phyloP scores from a whole-genome alignment of 2,888 invertebrate species.

The Gari tellinella region DNA sequence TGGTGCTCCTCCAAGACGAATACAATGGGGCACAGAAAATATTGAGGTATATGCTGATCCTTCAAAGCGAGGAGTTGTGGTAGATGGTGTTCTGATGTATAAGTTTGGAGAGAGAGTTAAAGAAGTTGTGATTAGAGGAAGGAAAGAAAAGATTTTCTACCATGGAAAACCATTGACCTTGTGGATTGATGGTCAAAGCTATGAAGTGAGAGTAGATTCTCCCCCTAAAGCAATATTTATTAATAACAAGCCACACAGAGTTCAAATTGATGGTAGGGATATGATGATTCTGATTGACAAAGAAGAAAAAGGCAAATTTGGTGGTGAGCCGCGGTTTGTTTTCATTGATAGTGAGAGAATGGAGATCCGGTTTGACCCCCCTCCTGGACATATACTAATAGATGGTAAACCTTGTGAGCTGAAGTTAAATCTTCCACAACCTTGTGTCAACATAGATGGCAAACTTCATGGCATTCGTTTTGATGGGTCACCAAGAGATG shows the following conservation, averaged over 20 bases:
- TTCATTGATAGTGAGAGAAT: conserved; percentile 91
- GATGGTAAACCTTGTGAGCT: conserved; percentile 81
- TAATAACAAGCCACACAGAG: conserved; percentile 92
- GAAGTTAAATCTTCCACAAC: conserved; percentile 76
- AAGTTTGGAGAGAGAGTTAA: conserved; percentile 79
- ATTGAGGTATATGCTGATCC: conserved; percentile 73
- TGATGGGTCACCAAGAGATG: conserved; percentile 95
- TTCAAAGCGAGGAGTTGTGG: conserved; percentile 69
- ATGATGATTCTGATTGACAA: conserved; percentile 93
- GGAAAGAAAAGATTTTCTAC: conserved; percentile 72
- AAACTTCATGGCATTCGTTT: conserved; percentile 89
- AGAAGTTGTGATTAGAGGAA: conserved; percentile 68
- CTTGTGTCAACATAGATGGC: conserved; percentile 83
- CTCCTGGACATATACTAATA: conserved; percentile 96
- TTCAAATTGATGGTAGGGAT: conserved; percentile 92
- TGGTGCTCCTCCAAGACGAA: conserved; percentile 65
- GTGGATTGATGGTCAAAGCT: conserved; percentile 81
- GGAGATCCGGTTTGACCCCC: conserved; percentile 91
- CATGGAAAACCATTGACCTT: conserved; percentile 77
- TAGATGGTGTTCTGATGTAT: conserved; percentile 77
- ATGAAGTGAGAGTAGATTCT: conserved; percentile 81
- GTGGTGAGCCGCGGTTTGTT: conserved; percentile 92
- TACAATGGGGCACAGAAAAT: conserved; percentile 51
- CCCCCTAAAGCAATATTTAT: conserved; percentile 88
- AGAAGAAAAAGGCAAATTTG: conserved; percentile 88